These are phyloP conservation scores for Caenorhabditis sp. DNA, from an alignment of 2,888 invertebrate species.

Conservation along the genomic window DNA sequence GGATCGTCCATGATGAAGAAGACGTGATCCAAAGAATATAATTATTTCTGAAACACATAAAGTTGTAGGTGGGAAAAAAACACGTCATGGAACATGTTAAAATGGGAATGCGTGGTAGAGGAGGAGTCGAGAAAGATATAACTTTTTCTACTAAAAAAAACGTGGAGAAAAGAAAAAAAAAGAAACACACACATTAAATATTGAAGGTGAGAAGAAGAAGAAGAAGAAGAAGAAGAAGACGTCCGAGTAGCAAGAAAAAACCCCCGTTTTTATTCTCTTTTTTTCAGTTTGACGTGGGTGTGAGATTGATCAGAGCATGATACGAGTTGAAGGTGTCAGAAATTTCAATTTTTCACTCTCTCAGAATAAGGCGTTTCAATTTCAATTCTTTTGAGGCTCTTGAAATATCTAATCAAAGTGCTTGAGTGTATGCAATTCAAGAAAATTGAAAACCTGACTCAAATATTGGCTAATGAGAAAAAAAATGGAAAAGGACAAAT, in stretches of 20 bases:
- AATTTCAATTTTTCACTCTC: background rate
- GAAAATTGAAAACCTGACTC: conserved; percentile 8
- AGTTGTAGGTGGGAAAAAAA: background rate
- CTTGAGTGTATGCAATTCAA: background rate
- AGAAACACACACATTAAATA: background rate
- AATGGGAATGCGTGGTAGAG: background rate
- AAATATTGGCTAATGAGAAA: conserved; percentile 5
- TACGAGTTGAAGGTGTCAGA: too few species aligned
- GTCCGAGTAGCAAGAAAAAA: background rate
- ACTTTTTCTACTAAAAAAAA: background rate
- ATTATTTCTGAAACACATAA: background rate
- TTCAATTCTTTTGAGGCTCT: background rate
- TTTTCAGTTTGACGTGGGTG: background rate
- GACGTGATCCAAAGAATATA: background rate
- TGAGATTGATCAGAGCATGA: background rate
- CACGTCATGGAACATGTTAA: background rate
- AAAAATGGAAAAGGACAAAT: conserved; percentile 4
- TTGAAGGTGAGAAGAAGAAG: background rate
- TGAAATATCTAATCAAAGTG: background rate
- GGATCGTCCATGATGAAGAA: conserved; percentile 49
- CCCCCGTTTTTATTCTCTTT: background rate
- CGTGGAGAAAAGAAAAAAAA: background rate
- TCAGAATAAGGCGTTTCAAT: background rate
- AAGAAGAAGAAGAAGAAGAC: background rate
- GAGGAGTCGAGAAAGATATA: too few species aligned